phyloP scores from a whole-genome alignment of 2,113 vertebrate species.

The Platycercus adscitus region DNA sequence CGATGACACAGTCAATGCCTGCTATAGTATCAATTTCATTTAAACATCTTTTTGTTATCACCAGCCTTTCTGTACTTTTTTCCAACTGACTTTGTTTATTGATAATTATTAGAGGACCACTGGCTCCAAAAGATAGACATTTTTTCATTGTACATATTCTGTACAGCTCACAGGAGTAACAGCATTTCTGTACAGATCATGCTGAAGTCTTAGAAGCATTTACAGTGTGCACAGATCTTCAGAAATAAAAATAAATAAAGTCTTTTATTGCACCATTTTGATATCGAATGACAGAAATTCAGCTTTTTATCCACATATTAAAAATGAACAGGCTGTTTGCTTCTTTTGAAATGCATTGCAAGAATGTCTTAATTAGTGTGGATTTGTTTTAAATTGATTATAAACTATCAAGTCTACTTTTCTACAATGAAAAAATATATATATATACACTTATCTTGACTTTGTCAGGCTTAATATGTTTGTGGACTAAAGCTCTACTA shows the following conservation, averaged over 20 bases:
- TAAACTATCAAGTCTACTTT: background rate
- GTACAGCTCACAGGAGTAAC: background rate
- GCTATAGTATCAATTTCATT: slow-evolving; percentile 80
- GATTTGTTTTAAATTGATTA: background rate
- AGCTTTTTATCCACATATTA: background rate
- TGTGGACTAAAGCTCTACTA: background rate
- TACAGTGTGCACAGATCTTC: background rate
- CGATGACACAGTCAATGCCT: slow-evolving; percentile 88
- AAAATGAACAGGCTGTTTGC: background rate
- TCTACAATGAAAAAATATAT: background rate
- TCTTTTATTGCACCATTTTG: background rate
- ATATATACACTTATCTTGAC: background rate
- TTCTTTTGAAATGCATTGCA: background rate
- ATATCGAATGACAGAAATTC: background rate
- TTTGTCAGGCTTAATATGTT: background rate
- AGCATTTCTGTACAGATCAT: background rate
- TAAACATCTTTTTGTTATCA: background rate
- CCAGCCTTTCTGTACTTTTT: background rate
- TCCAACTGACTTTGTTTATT: slow-evolving; percentile 14
- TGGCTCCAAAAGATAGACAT: background rate
- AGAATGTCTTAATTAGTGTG: background rate
- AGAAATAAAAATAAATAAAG: background rate
- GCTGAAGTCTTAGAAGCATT: background rate
- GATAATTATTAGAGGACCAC: background rate
- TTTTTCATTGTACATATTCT: background rate